Evolutionary conservation across 1,140 invertebrate genomes (phyloP), one percentile per base, ranked within the genome.

Genomic region (Leptinotarsa lineolata): DNA sequence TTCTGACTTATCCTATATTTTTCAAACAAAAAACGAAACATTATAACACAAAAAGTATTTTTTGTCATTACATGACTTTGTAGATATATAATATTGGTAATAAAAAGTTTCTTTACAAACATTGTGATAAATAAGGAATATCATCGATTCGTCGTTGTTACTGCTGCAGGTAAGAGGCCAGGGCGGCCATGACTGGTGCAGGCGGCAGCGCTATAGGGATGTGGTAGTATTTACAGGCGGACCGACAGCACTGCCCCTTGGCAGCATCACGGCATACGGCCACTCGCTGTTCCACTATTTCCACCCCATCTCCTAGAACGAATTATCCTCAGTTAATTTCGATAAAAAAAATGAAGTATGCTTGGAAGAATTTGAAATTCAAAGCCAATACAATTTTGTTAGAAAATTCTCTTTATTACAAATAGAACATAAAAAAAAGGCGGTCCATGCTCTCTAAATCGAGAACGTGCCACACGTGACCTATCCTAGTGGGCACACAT

Each of bases 171-270:
- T 82, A 87, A 80, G 87, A 81, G 80, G 84, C 83, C 80, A 86
- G 83, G 84, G 88, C 85, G 83, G 86, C 88, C 86, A 89, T 88
- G 81, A 88, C 85, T 74, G 88, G 86, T 77, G 92, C 92, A 81
- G 92, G 92, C 81, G 93, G 92, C 88, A 94, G 87, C 80, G 89
- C 89, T 85, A 94, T 90, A 81, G 93, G 94, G 89, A 95, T 94
- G 89, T 95, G 93, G 90, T 95, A 95, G 90, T 94, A 96, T 92
- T 95, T 96, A 92, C 95, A 97, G 86, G 92, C 90, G 85, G 93
- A 91, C 85, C 94, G 92, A 82, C 91, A 89, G 87, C 95, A 96
- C 85, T 93, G 91, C 83, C 94, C 94, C 85, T 94, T 95, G 82
- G 93, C 94, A 85, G 94, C 93, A 89, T 97, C 95, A 85, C 94